phyloP scores from a whole-genome alignment of 64 coral and sea anemone species.

The Trachythela sp. region DNA sequence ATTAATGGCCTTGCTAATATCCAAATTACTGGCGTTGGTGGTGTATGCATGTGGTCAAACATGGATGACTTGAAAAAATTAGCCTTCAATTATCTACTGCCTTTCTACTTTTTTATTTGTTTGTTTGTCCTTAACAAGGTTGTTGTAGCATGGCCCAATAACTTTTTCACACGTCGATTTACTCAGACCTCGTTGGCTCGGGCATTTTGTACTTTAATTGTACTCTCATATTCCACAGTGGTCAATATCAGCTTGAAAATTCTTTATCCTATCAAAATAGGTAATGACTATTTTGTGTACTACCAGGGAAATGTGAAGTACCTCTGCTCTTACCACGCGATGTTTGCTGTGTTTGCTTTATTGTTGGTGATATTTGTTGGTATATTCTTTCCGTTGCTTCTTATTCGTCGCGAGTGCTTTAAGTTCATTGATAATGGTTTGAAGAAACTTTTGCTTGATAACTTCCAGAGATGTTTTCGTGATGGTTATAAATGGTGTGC shows the following conservation, averaged over 20 bases:
- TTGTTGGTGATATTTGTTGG: not conserved
- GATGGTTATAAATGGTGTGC: slow-evolving; percentile 47
- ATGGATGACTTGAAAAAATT: slow-evolving; percentile 63
- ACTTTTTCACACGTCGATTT: slow-evolving; percentile 17
- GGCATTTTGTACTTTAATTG: slow-evolving; percentile 58
- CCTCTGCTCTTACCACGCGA: not conserved
- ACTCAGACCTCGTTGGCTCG: slow-evolving; percentile 43
- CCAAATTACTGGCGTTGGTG: slow-evolving; percentile 23
- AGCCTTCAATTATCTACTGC: slow-evolving; percentile 56
- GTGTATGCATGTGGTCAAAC: slow-evolving; percentile 17
- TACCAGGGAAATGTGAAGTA: slow-evolving; percentile 46
- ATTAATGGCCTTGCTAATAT: slow-evolving; percentile 42
- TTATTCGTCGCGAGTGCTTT: not conserved
- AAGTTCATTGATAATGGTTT: not conserved
- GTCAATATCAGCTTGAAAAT: slow-evolving; percentile 51
- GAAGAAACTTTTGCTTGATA: not conserved
- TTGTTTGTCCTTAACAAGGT: slow-evolving; percentile 38
- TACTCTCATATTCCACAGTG: slow-evolving; percentile 66
- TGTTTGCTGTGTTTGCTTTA: not conserved
- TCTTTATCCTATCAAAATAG: slow-evolving; percentile 14
- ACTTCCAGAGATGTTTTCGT: slow-evolving; percentile 56
- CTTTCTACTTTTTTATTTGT: slow-evolving; percentile 44
- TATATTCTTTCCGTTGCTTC: not conserved
- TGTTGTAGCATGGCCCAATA: not conserved
- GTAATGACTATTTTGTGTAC: slow-evolving; percentile 28